These are phyloP conservation scores for Lacerta agilis DNA, from an alignment of 2,797 vertebrate species.

Conservation along the genomic window DNA sequence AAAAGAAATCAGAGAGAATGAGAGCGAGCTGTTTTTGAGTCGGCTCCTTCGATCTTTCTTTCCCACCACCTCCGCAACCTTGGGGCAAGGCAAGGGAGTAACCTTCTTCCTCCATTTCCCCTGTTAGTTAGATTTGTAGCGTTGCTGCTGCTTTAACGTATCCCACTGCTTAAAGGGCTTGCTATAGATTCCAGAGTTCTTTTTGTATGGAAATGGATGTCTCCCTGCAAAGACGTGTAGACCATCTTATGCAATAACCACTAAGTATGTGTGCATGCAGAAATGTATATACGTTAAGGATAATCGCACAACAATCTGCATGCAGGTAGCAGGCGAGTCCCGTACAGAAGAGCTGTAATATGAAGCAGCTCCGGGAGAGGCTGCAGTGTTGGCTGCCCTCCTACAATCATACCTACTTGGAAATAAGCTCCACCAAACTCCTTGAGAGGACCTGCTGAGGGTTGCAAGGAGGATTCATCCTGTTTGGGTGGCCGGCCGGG, in stretches of 20 bases:
- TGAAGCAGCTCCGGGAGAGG: neutral
- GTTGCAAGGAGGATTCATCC: neutral
- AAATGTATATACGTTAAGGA: neutral
- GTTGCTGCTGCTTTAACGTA: neutral
- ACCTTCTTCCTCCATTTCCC: neutral
- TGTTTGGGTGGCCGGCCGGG: too few species aligned
- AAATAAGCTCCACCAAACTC: neutral
- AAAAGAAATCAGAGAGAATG: neutral
- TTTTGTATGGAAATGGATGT: neutral
- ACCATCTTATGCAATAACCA: neutral
- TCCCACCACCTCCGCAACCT: constrained; percentile 74
- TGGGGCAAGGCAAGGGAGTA: constrained; percentile 51
- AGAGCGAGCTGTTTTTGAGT: constrained; percentile 71
- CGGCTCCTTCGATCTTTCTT: constrained; percentile 70
- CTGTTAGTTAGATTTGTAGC: fast-evolving
- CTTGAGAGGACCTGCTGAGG: neutral
- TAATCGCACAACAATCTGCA: neutral
- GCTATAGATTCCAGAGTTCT: neutral
- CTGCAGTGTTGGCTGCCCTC: neutral
- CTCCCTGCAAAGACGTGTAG: neutral
- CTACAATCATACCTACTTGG: neutral
- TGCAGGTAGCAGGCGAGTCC: neutral
- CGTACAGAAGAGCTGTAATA: neutral
- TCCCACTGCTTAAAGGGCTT: neutral
- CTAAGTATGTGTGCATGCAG: neutral